Base-by-base conservation (phyloP, 2,113 vertebrate species). In the Excalfactoria chinensis region DNA sequence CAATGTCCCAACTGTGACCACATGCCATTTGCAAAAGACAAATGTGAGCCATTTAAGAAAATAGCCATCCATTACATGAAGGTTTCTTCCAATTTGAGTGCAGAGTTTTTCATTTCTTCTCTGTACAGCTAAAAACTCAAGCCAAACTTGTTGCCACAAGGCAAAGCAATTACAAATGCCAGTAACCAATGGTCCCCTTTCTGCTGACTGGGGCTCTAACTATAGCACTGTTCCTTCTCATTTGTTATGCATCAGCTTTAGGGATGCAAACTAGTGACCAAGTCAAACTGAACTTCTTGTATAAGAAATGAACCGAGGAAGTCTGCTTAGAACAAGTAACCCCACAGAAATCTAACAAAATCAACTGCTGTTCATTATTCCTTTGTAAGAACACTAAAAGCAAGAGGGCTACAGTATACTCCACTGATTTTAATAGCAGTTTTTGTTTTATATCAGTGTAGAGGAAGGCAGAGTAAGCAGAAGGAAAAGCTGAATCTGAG, bases 201-300 rank as follows among this genome's bases (percentile, higher is more conserved):
- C 79, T 95, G 88, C 92, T 95, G 93, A 63, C 91, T 51, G 43
- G 51, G 43, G 5, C n/a, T 59, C 34, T 79, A 84, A 88, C 70
- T 44, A 86, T 86, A 90, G 53, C 70, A 79, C 64, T 46, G 72
- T 95, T 96, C 93, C 40, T 93, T 84, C 71, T 91, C 26, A 28
- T 41, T 94, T 97, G 92, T 91, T 91, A 73, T 72, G 18, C 48
- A 91, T 80, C 18, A 51, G 60, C 49, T 96, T 71, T 41, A 44
- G 48, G 63, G 83, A 72, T 73, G 75, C 81, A 72, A 64, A 49
- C 48, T 9, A 66, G 37, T 73, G 77, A 82, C 70, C 80, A 74
- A 68, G 64, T 66, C 37, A 63, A 68, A 51, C 46, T 60, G 79
- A 41, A 58, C 86, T 56, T 53, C 18, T 26, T 23, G 3, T 14